Conservation (phyloP, 2,888 invertebrate genomes). For the Caenorhabditis sp. region DNA sequence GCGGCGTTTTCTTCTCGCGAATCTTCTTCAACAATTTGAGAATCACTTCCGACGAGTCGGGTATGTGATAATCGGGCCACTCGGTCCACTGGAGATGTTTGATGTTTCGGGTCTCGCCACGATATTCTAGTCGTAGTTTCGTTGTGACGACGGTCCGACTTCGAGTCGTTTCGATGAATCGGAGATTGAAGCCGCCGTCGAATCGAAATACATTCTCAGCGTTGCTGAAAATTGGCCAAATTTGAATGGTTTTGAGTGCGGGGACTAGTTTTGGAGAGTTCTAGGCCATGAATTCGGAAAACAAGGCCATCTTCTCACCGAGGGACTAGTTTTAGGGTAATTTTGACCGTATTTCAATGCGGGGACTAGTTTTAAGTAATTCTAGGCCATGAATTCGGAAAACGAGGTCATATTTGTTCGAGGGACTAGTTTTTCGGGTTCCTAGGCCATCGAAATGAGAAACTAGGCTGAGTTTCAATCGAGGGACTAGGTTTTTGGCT, state of each 20-base stretch:
- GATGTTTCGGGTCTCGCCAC: conserved; percentile 17
- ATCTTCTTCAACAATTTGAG: conserved; percentile 29
- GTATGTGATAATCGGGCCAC: conserved; percentile 44
- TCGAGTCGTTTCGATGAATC: conserved; percentile 17
- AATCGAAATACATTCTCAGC: neutral
- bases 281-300: too few species aligned
- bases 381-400: too few species aligned
- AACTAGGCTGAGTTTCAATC: too few species aligned
- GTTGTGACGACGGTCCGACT: conserved; percentile 23
- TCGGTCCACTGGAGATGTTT: conserved; percentile 41
- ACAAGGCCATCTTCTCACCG: too few species aligned
- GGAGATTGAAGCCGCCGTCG: neutral
- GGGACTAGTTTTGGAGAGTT: too few species aligned
- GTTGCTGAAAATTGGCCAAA: conserved; percentile 21
- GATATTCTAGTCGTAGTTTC: conserved; percentile 15
- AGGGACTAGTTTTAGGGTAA: too few species aligned
- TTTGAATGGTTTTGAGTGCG: conserved; percentile 7
- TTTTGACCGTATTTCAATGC: too few species aligned
- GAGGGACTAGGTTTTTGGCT: too few species aligned
- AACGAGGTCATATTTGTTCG: too few species aligned
- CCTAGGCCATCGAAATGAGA: too few species aligned
- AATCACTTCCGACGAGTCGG: conserved; percentile 36
- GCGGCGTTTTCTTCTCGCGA: conserved; percentile 14
- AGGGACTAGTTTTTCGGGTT: too few species aligned
- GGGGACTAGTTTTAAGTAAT: too few species aligned